Base-by-base conservation (phyloP, 2,888 invertebrate genomes). In the Vesta saturnalis region DNA sequence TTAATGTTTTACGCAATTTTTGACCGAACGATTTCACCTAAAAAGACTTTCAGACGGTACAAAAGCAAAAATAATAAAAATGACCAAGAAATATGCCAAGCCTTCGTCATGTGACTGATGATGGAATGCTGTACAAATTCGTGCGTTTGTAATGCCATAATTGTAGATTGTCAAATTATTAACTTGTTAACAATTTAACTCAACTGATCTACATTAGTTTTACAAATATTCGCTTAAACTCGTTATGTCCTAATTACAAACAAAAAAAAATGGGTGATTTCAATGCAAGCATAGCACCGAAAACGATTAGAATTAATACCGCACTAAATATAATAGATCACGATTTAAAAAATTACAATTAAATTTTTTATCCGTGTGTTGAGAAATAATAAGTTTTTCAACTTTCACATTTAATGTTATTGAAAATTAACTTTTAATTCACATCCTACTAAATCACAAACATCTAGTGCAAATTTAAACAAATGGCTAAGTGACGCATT, bases 31-130 rank as follows among this genome's bases (percentile, higher is more conserved):
- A 18, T 52, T 57, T 12, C 35, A 22, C 12, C 10, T 6, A 8
- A 58, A 59, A 64, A 10, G 10, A 54, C 16, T 49, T 23, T 52
- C 49, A 65, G 19, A 19, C 56, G 35, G 47, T 47, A 57, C 43
- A 67, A 61, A 46, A 62, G 19, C 35, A 62, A 30, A 43, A 54
- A 52, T 58, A 55, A 8, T 56, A 68, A 68, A 68, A 60, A 30
- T 65, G 65, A 52, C 64, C 59, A 69, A 69, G 68, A 73, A 72
- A 76, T 73, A 71, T 67, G 73, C 75, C 74, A 73, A 74, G 74
- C 75, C 75, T 74, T 71, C 69, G 72, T 76, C 76, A 76, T 76
- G 76, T 76, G 76, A 76, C 76, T 75, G 69, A 69, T 73, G 69
- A 69, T 68, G 74, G 76, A 76, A 76, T 76, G 76, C 69, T 70